phyloP scores from a whole-genome alignment of 2,113 vertebrate genomes.

The Accipiter virgatus region DNA sequence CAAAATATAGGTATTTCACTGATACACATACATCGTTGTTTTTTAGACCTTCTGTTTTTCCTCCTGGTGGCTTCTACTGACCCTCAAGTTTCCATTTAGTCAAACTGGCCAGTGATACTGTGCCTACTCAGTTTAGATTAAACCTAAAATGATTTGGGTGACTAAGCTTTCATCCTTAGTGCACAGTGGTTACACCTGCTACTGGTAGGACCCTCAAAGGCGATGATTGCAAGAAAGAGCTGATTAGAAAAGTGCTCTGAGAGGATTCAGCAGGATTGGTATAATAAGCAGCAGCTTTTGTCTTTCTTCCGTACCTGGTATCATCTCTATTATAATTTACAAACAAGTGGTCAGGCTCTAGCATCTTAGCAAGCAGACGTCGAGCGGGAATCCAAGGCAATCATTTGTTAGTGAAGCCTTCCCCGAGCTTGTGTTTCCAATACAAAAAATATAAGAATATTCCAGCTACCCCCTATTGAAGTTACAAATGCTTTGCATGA shows the following conservation, averaged over 20 bases:
- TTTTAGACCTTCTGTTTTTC: neutral
- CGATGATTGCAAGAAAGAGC: neutral
- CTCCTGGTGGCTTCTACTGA: neutral
- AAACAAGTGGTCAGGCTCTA: neutral
- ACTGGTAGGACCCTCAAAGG: neutral
- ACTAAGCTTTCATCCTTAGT: neutral
- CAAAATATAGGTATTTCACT: neutral
- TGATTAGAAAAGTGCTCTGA: neutral
- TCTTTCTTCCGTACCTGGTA: neutral
- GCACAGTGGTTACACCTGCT: neutral
- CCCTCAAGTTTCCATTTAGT: neutral
- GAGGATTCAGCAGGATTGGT: neutral
- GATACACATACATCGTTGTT: fast-evolving
- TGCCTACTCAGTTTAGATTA: neutral
- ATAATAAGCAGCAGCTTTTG: neutral
- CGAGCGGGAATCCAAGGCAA: neutral
- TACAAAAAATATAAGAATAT: neutral
- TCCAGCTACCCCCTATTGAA: neutral
- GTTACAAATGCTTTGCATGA: neutral
- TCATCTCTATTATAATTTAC: neutral
- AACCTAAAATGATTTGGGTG: neutral
- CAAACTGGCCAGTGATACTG: neutral
- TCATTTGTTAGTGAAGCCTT: neutral
- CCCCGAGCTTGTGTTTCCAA: neutral
- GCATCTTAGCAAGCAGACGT: neutral